Evolutionary conservation across 2,113 vertebrate genomes (phyloP).

Genomic region (Tichodroma muraria): DNA sequence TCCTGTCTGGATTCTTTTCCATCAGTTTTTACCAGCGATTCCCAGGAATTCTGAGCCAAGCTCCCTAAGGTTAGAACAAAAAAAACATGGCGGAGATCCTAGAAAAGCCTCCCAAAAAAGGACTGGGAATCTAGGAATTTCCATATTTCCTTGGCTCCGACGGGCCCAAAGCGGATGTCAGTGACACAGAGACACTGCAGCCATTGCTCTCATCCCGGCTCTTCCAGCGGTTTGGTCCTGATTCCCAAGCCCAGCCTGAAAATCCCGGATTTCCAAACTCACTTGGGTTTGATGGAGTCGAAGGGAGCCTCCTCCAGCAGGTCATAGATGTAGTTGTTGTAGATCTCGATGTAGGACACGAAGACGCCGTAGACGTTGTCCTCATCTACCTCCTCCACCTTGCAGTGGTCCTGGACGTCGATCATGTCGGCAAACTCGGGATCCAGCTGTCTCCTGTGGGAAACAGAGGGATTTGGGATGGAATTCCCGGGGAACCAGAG

Average conservation of each 20-base stretch:
- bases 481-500: background rate
- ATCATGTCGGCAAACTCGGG: conserved; percentile 95
- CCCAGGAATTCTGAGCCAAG: background rate
- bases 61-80: background rate
- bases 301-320: conserved; percentile 84
- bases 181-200: accelerated
- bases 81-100: no score
- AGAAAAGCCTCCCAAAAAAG: no score
- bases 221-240: accelerated
- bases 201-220: accelerated
- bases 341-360: conserved; percentile 96
- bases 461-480: accelerated
- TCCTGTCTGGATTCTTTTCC: background rate
- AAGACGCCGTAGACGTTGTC: conserved; percentile 93
- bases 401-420: conserved; percentile 79
- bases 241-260: background rate
- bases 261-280: conserved; percentile 28
- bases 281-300: conserved; percentile 91
- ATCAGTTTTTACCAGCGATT: accelerated
- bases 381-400: conserved; percentile 84
- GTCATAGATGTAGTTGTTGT: conserved; percentile 98
- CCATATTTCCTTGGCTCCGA: background rate
- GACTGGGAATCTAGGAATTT: accelerated
- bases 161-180: accelerated
- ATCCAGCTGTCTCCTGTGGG: conserved; percentile 80